Base-by-base conservation (phyloP, 2,888 invertebrate species). In the Harpalus rubripes region DNA sequence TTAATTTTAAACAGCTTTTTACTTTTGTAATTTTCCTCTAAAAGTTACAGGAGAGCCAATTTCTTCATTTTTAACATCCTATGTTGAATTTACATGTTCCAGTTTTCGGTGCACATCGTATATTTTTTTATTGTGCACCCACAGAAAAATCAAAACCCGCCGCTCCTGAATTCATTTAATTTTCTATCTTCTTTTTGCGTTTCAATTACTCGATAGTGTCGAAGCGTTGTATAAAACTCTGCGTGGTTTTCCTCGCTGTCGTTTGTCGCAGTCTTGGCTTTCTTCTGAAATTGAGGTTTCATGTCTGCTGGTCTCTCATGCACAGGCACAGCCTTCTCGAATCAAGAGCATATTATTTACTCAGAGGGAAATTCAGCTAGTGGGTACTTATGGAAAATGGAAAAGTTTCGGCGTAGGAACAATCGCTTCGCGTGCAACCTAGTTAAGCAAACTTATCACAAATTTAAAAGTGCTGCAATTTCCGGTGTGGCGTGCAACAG, bases 401-500 rank as follows among this genome's bases (percentile, higher is more conserved):
- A 32, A 78, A 78, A 78, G 56, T 78, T 78, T 78, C 8, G 58
- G 44, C 22, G n/a, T 78, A 58, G 78, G n/a, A 58, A 58, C 58
- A 58, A 78, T 78, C 58, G 78, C 78, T 56, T 78, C 58, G 78
- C 78, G 78, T 78, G 78, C 78, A 78, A 78, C 78, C 78, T 78
- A 78, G 56, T 58, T 78, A 78, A 78, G 78, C 56, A 78, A 58
- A 78, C 26, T 78, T 78, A 78, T 78, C 78, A 78, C 78, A 78
- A 78, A 78, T 78, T 78, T 78, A 78, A 78, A 78, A 78, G 78
- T 78, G 78, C 26, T 78, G 58, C 58, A 78, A 78, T 78, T 78
- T 78, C 78, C 78, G 78, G 78, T 26, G 58, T 78, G 56, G 32
- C 78, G 12, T 78, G 78, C 78, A 78, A 78, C 41, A 78, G 78